These are phyloP conservation scores for Drosophila formosana DNA, from an alignment of 2,888 invertebrate genomes.

Conservation along the genomic window DNA sequence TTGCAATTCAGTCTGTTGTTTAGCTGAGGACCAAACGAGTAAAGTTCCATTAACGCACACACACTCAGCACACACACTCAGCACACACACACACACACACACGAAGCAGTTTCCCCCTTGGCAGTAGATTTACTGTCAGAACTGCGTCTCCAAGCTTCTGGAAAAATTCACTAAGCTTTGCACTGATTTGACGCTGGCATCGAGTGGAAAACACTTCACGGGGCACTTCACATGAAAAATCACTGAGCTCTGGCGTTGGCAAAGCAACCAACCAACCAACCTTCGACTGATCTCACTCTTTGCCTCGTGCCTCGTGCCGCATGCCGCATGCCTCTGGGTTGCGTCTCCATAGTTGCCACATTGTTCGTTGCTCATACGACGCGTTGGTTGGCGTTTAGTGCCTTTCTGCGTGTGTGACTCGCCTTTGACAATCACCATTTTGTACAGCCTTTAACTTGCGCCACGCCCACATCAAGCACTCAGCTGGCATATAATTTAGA, in stretches of 20 bases:
- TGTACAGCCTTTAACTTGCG: conserved; percentile 24
- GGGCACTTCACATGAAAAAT: conserved; percentile 74
- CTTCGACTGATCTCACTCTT: not conserved
- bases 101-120: conserved; percentile 5
- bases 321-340: not conserved
- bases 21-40: conserved; percentile 6
- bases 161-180: conserved; percentile 65
- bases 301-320: no score
- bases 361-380: conserved; percentile 62
- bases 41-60: conserved; percentile 52
- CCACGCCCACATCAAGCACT: conserved; percentile 40
- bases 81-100: conserved; percentile 16
- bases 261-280: conserved; percentile 28
- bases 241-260: conserved; percentile 48
- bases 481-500: conserved; percentile 16
- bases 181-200: conserved; percentile 61
- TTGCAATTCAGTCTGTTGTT: conserved; percentile 27
- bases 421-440: conserved; percentile 57
- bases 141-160: conserved; percentile 32
- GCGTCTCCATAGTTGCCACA: conserved; percentile 26
- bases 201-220: conserved; percentile 66
- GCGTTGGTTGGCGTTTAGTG: conserved; percentile 44
- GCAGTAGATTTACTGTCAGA: conserved; percentile 50
- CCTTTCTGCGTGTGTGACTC: conserved; percentile 25
- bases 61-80: conserved; percentile 3